Evolutionary conservation across 2,888 invertebrate species (phyloP).

Genomic region (Drosophila percnosoma): DNA sequence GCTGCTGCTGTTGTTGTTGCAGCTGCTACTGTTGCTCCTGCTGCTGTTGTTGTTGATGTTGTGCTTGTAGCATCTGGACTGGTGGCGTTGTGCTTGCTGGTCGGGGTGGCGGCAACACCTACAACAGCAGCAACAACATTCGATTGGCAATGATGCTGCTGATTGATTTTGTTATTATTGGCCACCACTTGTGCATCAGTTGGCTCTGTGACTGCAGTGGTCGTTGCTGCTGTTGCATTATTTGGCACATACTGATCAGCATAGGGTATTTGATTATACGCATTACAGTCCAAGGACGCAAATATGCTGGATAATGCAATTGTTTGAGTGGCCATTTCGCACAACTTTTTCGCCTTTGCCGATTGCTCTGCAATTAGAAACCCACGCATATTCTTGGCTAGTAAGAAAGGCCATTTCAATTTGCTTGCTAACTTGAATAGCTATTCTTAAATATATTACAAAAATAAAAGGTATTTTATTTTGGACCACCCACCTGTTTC

Average conservation of each 20-base stretch:
- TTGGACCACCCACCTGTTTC: conserved; percentile 74
- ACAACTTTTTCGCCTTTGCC: conserved; percentile 82
- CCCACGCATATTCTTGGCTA: background rate
- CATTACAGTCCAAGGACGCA: conserved; percentile 81
- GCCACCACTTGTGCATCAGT: conserved; percentile 74
- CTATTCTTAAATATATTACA: background rate
- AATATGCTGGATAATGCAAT: conserved; percentile 84
- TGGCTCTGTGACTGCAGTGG: conserved; percentile 41
- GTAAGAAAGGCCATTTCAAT: background rate
- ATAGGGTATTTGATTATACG: conserved; percentile 83
- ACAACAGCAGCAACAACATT: conserved; percentile 53
- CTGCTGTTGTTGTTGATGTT: background rate
- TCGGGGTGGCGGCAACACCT: conserved; percentile 43
- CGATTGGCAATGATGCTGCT: conserved; percentile 74
- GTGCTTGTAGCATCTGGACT: conserved; percentile 33
- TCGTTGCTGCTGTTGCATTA: conserved; percentile 55
- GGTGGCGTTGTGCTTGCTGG: conserved; percentile 46
- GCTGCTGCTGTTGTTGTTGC: conserved; percentile 21
- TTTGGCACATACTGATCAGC: conserved; percentile 85
- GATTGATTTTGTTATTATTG: conserved; percentile 84
- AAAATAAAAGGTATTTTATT: background rate
- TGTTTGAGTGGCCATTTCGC: conserved; percentile 85
- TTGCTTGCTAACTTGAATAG: background rate
- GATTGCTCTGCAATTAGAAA: conserved; percentile 66
- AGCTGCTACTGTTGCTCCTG: conserved; percentile 26